A percentile compares a stretch with the other conserved stretches of the same genome.
Evolutionary conservation across 2,888 invertebrate genomes (phyloP).

Genomic region (Molanna angustata): DNA sequence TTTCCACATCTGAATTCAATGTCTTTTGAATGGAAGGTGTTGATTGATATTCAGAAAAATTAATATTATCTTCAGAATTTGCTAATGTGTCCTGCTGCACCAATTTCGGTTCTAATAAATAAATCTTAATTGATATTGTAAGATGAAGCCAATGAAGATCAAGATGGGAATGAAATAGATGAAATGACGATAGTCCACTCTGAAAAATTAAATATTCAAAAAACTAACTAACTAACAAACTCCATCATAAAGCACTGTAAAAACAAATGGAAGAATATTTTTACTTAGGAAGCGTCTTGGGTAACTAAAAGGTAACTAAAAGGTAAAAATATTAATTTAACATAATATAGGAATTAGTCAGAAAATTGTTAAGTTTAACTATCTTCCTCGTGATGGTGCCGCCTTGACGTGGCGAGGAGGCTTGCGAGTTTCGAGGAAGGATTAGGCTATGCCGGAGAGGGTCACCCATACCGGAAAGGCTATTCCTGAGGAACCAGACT

Average conservation of each 20-base stretch:
- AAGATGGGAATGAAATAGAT: slow-evolving; percentile 49
- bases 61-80: slow-evolving; percentile 30
- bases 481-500: too few relatives aligned
- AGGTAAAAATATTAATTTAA: slow-evolving; percentile 8
- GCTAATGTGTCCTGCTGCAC: slow-evolving; percentile 27
- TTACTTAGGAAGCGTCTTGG: neutral
- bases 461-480: too few relatives aligned
- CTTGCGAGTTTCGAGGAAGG: too few relatives aligned
- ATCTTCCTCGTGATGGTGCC: too few relatives aligned
- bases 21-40: slow-evolving; percentile 17
- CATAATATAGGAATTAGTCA: too few relatives aligned
- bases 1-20: slow-evolving; percentile 25
- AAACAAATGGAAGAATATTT: neutral
- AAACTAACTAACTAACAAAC: too few relatives aligned
- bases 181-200: slow-evolving; percentile 47
- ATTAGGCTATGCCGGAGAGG: too few relatives aligned
- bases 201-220: slow-evolving; percentile 34
- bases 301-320: slow-evolving; percentile 8
- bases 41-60: slow-evolving; percentile 36
- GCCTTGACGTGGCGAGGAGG: too few relatives aligned
- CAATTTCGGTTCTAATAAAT: slow-evolving; percentile 20
- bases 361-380: too few relatives aligned
- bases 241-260: too few relatives aligned
- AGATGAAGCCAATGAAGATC: slow-evolving; percentile 49
- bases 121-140: slow-evolving; percentile 27